Conservation (phyloP, 2,888 invertebrate species). For the Tetramorium bicarinatum region DNA sequence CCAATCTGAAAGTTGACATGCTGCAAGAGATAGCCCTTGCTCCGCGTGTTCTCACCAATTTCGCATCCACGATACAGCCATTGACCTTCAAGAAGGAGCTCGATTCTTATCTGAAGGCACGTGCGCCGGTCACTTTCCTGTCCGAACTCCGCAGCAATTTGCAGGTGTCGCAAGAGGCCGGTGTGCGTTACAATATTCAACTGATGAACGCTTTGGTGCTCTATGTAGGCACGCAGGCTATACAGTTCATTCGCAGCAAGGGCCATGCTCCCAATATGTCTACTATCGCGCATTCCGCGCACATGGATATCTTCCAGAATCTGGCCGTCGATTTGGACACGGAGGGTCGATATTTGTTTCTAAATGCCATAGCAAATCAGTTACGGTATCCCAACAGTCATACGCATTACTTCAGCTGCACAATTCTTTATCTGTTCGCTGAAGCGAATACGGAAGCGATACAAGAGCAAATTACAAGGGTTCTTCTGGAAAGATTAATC, state of each 20-base stretch:
- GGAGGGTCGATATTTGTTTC: conserved; percentile 98
- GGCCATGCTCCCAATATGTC: conserved; percentile 97
- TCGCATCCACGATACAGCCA: conserved; percentile 94
- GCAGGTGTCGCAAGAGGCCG: conserved; percentile 94
- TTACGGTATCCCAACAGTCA: conserved; percentile 99
- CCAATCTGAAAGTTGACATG: conserved; percentile 97
- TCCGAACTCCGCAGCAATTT: conserved; percentile 96
- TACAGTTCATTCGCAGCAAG: conserved; percentile 95
- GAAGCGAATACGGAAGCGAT: conserved; percentile 99
- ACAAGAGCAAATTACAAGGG: conserved; percentile 99
- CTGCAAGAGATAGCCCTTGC: conserved; percentile 95
- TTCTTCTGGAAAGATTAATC: conserved; percentile 97
- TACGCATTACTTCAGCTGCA: conserved; percentile 99
- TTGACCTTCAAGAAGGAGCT: conserved; percentile 97
- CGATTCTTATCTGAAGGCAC: conserved; percentile 97
- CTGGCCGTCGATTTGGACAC: conserved; percentile 99
- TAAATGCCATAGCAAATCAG: conserved; percentile 99
- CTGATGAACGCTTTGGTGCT: conserved; percentile 98
- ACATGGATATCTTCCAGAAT: conserved; percentile 99
- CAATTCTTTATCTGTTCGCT: conserved; percentile 97
- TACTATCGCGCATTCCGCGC: conserved; percentile 99
- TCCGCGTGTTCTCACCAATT: conserved; percentile 96
- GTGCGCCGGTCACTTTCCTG: conserved; percentile 97
- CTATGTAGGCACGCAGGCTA: conserved; percentile 99
- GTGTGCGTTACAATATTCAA: conserved; percentile 97